Evolutionary conservation across 2,888 invertebrate genomes (phyloP).

Genomic region (Koerneria pararmatus): DNA sequence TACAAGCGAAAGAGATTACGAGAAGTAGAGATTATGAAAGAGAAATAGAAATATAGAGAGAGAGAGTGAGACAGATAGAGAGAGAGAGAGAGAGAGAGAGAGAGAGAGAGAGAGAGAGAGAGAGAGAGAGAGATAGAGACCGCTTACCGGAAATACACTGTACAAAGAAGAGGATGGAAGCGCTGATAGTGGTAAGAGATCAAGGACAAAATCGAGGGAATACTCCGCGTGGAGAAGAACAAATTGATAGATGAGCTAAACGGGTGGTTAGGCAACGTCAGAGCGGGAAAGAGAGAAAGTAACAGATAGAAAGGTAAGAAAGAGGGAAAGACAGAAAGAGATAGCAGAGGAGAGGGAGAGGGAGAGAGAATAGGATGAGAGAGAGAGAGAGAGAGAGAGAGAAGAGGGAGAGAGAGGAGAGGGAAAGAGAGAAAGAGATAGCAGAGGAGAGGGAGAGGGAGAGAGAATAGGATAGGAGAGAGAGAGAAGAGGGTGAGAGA

Average conservation of each 20-base stretch:
- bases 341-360: no score
- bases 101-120: no score
- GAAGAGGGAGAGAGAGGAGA: conserved; percentile 8
- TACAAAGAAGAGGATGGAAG: no score
- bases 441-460: no score
- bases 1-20: neutral
- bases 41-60: conserved; percentile 14
- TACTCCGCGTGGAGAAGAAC: no score
- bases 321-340: neutral
- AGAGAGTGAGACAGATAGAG: conserved; percentile 1
- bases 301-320: neutral
- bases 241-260: no score
- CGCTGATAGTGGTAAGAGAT: no score
- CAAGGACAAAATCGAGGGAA: no score
- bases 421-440: conserved; percentile 11
- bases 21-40: no score
- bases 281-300: conserved; percentile 8
- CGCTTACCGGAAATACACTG: no score
- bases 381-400: conserved; percentile 15
- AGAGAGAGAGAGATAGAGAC: no score
- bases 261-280: conserved; percentile 7
- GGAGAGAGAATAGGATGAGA: conserved; percentile 3
- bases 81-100: conserved; percentile 8
- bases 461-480: neutral
- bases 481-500: neutral